Percentiles rank a stretch among this genome's conserved stretches.
phyloP scores from a whole-genome alignment of 2,113 vertebrate genomes.

The Fregata magnificens region DNA sequence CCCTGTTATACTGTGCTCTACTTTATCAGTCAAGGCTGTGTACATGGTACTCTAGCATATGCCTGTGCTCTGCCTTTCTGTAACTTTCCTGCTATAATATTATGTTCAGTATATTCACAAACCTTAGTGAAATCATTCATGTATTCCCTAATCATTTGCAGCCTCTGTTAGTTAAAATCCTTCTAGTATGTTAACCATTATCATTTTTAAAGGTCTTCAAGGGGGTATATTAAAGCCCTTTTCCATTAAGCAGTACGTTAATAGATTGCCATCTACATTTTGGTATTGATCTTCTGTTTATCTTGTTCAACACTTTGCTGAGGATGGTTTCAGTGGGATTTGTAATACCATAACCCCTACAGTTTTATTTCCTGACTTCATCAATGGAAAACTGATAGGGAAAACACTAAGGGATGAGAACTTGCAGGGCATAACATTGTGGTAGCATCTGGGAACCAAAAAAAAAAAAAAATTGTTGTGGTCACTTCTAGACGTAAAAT shows the following conservation, averaged over 20 bases:
- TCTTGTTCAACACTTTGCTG: neutral
- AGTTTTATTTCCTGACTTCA: neutral
- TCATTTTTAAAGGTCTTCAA: neutral
- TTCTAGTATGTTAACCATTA: neutral
- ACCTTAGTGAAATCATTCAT: neutral
- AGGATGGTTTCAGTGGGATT: neutral
- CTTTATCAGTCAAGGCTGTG: neutral
- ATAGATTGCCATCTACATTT: neutral
- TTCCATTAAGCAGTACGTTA: neutral
- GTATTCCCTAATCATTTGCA: neutral
- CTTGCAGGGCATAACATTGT: neutral
- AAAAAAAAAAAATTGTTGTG: too few species aligned
- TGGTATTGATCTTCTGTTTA: neutral
- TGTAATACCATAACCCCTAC: neutral
- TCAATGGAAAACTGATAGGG: neutral
- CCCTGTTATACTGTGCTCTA: neutral
- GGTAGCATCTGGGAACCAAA: neutral
- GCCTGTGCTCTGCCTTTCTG: neutral
- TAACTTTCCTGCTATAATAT: neutral
- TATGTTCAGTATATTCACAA: neutral
- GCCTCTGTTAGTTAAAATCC: neutral
- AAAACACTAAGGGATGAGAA: neutral
- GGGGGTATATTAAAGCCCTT: neutral
- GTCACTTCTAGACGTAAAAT: neutral
- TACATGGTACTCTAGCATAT: fast-evolving